Percentiles rank a stretch among this genome's conserved stretches.
Conservation (phyloP, 1,140 invertebrate genomes). For the Venturia canescens region DNA sequence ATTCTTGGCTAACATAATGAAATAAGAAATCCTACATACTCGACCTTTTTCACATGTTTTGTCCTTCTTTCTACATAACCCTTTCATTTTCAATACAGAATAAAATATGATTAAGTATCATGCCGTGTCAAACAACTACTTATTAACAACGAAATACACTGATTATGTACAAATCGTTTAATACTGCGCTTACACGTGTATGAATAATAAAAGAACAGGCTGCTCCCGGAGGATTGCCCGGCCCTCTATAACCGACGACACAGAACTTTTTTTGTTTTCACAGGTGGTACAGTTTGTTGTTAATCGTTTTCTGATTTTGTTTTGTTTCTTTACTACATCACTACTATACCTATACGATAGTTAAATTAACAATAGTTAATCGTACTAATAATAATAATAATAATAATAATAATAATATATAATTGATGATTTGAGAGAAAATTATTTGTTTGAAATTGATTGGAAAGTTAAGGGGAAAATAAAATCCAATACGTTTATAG, state of each 20-base stretch:
- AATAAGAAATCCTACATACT: slow-evolving; percentile 26
- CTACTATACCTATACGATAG: slow-evolving; percentile 12
- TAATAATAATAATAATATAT: slow-evolving; percentile 31
- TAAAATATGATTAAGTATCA: slow-evolving; percentile 51
- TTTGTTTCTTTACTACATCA: slow-evolving; percentile 37
- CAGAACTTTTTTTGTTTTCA: slow-evolving; percentile 46
- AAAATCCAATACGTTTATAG: background rate
- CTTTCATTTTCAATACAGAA: background rate
- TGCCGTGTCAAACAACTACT: slow-evolving; percentile 31
- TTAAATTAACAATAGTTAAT: slow-evolving; percentile 23
- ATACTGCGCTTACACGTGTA: slow-evolving; percentile 68
- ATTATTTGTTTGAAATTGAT: background rate
- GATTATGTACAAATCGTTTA: slow-evolving; percentile 68
- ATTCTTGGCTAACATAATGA: background rate
- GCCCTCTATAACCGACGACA: slow-evolving; percentile 39
- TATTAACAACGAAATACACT: slow-evolving; percentile 43
- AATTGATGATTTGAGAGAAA: background rate
- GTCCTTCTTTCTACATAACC: background rate
- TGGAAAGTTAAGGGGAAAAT: background rate
- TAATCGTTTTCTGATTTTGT: slow-evolving; percentile 39
- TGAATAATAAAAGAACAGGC: slow-evolving; percentile 7
- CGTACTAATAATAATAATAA: slow-evolving; percentile 29
- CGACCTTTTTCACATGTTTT: slow-evolving; percentile 43
- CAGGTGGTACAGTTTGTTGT: slow-evolving; percentile 40
- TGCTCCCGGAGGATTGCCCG: background rate